Conservation (phyloP, 2,888 invertebrate genomes). For the Charanyca ferruginea region DNA sequence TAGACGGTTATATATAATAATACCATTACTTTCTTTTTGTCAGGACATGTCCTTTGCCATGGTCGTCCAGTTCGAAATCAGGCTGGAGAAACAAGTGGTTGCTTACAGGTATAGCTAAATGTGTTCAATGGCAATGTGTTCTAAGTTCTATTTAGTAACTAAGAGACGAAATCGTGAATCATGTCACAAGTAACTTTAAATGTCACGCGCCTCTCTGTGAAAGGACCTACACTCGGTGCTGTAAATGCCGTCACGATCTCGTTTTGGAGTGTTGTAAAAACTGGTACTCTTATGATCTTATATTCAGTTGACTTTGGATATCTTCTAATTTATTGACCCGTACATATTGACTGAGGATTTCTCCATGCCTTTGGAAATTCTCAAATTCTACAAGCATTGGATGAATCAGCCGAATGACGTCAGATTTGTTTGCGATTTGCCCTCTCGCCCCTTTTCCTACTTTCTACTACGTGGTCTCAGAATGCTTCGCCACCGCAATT, state of each 20-base stretch:
- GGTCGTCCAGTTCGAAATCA: conserved; percentile 10
- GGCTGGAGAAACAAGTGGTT: conserved; percentile 3
- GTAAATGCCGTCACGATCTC: conserved; percentile 85
- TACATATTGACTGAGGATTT: conserved; percentile 51
- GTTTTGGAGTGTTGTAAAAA: conserved; percentile 77
- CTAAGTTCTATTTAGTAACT: conserved; percentile 44
- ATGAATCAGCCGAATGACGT: conserved; percentile 71
- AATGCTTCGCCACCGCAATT: conserved; percentile 58
- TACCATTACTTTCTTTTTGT: conserved; percentile 2
- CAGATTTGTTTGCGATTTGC: conserved; percentile 61
- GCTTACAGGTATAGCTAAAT: conserved; percentile 19
- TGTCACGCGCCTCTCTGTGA: conserved; percentile 80
- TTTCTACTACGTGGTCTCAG: conserved; percentile 71
- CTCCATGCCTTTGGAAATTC: conserved; percentile 54
- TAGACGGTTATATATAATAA: neutral
- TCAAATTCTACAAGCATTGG: conserved; percentile 45
- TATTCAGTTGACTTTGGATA: conserved; percentile 39
- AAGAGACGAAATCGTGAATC: conserved; percentile 68
- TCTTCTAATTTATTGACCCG: conserved; percentile 29
- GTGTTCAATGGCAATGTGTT: conserved; percentile 32
- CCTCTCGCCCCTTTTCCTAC: conserved; percentile 73
- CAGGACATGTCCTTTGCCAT: conserved; percentile 1
- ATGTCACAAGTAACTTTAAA: conserved; percentile 78
- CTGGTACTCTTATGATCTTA: conserved; percentile 55
- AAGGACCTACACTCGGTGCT: conserved; percentile 78